Conservation (phyloP, 2,888 invertebrate genomes). For the Pheosia gnoma region DNA sequence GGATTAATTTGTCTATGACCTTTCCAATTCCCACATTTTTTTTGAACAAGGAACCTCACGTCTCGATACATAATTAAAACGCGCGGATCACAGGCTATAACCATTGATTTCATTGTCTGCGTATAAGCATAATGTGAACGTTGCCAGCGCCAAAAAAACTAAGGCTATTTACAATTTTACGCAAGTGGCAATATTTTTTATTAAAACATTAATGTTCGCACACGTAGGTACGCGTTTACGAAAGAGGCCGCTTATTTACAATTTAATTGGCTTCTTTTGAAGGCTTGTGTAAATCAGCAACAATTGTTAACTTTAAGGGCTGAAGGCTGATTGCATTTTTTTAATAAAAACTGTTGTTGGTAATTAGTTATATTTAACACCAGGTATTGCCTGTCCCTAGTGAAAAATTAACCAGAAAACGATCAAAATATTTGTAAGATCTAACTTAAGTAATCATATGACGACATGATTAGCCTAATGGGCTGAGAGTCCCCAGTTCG, state of each 20-base stretch:
- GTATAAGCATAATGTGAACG: constrained; percentile 32
- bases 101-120: constrained; percentile 36
- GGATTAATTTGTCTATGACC: too few relatives aligned
- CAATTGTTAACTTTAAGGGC: constrained; percentile 3
- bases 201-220: constrained; percentile 34
- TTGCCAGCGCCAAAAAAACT: constrained; percentile 31
- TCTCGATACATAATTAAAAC: constrained; percentile 12
- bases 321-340: not conserved
- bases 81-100: constrained; percentile 17
- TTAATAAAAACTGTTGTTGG: too few relatives aligned
- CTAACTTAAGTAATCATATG: too few relatives aligned
- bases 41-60: too few relatives aligned
- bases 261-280: constrained; percentile 10
- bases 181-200: constrained; percentile 41
- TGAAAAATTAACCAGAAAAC: too few relatives aligned
- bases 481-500: too few relatives aligned
- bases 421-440: too few relatives aligned
- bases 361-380: too few relatives aligned
- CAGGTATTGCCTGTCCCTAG: too few relatives aligned
- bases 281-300: constrained; percentile 3
- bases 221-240: constrained; percentile 17
- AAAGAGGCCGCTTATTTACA: constrained; percentile 7
- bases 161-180: constrained; percentile 31
- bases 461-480: too few relatives aligned
- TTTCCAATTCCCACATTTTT: too few relatives aligned